Evolutionary conservation across 2,888 invertebrate species (phyloP).

Genomic region (Sphaerophoria rueppellii): DNA sequence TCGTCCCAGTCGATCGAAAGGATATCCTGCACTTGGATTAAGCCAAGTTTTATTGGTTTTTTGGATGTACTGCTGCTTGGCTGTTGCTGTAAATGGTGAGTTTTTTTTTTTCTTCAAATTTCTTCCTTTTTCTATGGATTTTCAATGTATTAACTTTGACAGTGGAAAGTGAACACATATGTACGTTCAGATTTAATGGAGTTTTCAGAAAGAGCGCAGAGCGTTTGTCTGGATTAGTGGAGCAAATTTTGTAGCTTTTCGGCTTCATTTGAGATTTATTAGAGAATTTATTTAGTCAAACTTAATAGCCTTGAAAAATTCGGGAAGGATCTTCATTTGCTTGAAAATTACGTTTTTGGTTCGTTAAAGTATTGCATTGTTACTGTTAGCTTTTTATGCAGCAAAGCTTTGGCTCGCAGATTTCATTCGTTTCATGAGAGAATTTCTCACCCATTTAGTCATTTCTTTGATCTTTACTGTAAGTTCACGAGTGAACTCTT

Average conservation of each 20-base stretch:
- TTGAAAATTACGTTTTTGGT: no score
- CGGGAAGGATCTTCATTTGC: no score
- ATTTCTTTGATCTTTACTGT: no score
- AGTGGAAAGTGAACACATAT: not conserved
- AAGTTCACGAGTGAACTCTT: no score
- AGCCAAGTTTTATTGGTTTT: slow-evolving; percentile 62
- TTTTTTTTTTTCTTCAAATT: slow-evolving; percentile 6
- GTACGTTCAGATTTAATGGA: slow-evolving; percentile 1
- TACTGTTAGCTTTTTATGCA: no score
- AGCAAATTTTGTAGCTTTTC: not conserved
- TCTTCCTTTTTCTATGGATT: not conserved
- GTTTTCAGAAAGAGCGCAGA: slow-evolving; percentile 13
- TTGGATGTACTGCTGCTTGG: slow-evolving; percentile 65
- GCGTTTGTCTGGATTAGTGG: slow-evolving; percentile 12
- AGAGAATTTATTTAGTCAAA: no score
- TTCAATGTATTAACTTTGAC: not conserved
- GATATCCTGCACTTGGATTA: slow-evolving; percentile 62
- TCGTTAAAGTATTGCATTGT: no score
- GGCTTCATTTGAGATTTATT: no score
- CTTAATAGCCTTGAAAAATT: no score
- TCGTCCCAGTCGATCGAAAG: slow-evolving; percentile 33
- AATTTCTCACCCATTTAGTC: no score
- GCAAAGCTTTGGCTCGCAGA: no score
- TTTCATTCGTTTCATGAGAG: no score
- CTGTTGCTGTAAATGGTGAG: slow-evolving; percentile 68